Base-by-base conservation (phyloP, 2,888 invertebrate genomes). In the Pegoplata infirma region DNA sequence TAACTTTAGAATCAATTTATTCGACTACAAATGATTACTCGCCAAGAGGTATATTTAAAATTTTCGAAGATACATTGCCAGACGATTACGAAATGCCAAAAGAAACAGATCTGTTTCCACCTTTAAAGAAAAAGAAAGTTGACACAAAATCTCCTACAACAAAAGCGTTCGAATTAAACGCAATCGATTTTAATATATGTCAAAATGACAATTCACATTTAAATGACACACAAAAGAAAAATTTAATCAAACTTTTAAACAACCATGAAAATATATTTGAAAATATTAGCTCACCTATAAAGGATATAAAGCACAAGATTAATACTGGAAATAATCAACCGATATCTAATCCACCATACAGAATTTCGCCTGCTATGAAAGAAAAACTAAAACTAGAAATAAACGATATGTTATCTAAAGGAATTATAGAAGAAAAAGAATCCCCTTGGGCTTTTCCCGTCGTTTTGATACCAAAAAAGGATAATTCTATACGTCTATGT, bases 391-490 rank as follows among this genome's bases (percentile, higher is more conserved):
- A 25, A 25, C 6, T 6, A 25, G 25, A 25, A 6, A 5, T 25
- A 25, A 25, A 66, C 2, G 44, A 58, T 40, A 73, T 71, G 69
- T 16, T 61, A 14, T 16, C 32, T 8, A 71, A 61, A 53, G 19
- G 51, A 0, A 82, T 85, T 1, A 81, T 79, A n/a, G 71, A 76
- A 59, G 71, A 76, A 63, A 59, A 53, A 17, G 79, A 75, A 58
- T 81, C 76, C 3, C 73, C 81, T n/a, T 82, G 81, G 81, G 67
- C 80, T n/a, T n/a, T n/a, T n/a, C n/a, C n/a, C n/a, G n/a, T n/a
- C n/a, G n/a, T n/a, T n/a, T n/a, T n/a, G n/a, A 12, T 89, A 10
- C 86, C 85, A 0, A 89, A 89, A 69, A 82, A 79, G 56, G 82
- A 85, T 80, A 85, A 84, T 21, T 59, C 36, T 1, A 59, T 78